phyloP scores from a whole-genome alignment of 2,797 vertebrate species.

The Microhierax caerulescens region DNA sequence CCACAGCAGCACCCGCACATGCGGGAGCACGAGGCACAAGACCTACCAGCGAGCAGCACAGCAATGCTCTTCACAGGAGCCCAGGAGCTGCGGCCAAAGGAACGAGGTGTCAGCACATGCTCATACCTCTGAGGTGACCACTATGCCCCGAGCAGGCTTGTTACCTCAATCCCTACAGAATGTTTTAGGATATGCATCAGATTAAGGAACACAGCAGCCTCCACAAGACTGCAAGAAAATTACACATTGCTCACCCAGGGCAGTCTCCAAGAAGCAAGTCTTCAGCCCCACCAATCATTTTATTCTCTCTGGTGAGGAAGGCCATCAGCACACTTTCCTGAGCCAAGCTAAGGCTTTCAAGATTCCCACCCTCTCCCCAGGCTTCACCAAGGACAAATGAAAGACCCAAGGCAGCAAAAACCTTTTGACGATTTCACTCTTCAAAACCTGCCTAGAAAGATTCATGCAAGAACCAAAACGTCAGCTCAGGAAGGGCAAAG shows the following conservation, averaged over 20 bases:
- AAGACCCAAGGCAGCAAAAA: background rate
- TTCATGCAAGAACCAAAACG: background rate
- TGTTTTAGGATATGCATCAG: background rate
- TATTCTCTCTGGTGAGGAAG: background rate
- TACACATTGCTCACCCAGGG: background rate
- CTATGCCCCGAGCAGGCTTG: accelerated
- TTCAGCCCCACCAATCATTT: background rate
- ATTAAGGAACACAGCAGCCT: background rate
- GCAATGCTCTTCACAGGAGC: background rate
- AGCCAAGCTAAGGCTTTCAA: background rate
- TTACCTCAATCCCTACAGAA: background rate
- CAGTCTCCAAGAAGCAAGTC: background rate
- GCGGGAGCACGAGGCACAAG: background rate
- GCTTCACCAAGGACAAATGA: background rate
- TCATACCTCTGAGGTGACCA: background rate
- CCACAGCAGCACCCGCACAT: background rate
- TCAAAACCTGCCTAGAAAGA: background rate
- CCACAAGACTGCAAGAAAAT: background rate
- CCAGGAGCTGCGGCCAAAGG: background rate
- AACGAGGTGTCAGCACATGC: background rate
- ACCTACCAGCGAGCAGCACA: background rate
- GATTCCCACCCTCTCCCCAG: background rate
- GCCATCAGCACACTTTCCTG: background rate
- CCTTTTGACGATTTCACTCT: background rate
- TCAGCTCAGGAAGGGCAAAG: background rate